Evolutionary conservation across 1,140 invertebrate species (phyloP).

Genomic region (Macrosteles quadrilineatus): DNA sequence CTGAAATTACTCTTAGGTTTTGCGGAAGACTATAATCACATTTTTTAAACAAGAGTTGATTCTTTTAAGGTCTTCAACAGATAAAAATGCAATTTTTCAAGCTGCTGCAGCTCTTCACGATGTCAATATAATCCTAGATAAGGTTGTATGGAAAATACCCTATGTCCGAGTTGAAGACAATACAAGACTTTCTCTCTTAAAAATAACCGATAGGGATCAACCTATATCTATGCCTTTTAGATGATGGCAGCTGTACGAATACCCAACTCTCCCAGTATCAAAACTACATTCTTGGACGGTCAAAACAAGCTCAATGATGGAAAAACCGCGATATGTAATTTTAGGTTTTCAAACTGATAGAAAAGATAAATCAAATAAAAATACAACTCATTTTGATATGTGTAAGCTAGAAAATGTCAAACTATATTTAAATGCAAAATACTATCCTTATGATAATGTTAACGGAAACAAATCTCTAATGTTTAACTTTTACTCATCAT

Average conservation of each 20-base stretch:
- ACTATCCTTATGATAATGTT: constrained; percentile 34
- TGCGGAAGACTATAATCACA: constrained; percentile 53
- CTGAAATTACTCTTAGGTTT: constrained; percentile 50
- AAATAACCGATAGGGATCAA: constrained; percentile 39
- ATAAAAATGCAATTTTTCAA: constrained; percentile 38
- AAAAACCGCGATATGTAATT: constrained; percentile 37
- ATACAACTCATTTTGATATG: constrained; percentile 32
- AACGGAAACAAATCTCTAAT: constrained; percentile 9
- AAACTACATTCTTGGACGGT: constrained; percentile 44
- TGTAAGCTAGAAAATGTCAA: constrained; percentile 35
- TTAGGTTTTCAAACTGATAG: constrained; percentile 37
- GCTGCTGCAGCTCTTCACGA: constrained; percentile 11
- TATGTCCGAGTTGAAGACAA: constrained; percentile 40
- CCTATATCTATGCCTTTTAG: constrained; percentile 45
- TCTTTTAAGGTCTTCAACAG: constrained; percentile 46
- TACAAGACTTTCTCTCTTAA: constrained; percentile 31
- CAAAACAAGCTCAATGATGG: constrained; percentile 37
- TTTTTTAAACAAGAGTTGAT: constrained; percentile 53
- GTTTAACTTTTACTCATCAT: background rate
- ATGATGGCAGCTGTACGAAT: constrained; percentile 49
- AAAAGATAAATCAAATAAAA: constrained; percentile 30
- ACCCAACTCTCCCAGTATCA: constrained; percentile 45
- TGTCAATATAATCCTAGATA: constrained; percentile 41
- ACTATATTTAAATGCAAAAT: constrained; percentile 35
- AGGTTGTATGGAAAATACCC: constrained; percentile 43